Evolutionary conservation across 2,797 vertebrate species (phyloP).

Genomic region (Alexandromys oeconomus): DNA sequence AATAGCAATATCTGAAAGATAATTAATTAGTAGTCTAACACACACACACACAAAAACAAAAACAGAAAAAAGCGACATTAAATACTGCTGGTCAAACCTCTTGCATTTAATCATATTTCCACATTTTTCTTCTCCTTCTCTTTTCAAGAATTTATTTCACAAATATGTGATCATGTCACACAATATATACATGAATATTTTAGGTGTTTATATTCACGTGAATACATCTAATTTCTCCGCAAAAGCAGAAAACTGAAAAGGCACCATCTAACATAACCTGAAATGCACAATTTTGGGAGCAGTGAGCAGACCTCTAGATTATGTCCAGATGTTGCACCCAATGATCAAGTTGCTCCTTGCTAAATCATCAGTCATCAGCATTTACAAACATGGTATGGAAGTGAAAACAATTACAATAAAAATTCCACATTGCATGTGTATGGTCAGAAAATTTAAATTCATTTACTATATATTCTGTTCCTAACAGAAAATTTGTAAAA

Average conservation of each 20-base stretch:
- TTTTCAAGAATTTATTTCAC: not conserved
- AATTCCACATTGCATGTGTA: not conserved
- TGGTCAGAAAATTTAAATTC: not conserved
- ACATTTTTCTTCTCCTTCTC: not conserved
- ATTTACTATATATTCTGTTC: not conserved
- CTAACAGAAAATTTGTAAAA: not conserved
- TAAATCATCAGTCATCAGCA: not conserved
- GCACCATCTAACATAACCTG: not conserved
- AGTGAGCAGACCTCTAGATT: not conserved
- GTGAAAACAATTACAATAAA: not conserved
- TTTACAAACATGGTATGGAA: not conserved
- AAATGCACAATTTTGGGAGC: not conserved
- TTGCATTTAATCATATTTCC: not conserved
- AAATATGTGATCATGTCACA: not conserved
- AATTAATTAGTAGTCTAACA: not conserved
- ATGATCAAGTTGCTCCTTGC: not conserved
- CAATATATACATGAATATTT: not conserved
- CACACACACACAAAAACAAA: no score
- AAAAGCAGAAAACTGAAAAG: not conserved
- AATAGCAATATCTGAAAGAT: not conserved
- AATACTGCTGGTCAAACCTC: not conserved
- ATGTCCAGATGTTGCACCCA: not conserved
- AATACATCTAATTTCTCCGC: not conserved
- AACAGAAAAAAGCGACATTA: not conserved
- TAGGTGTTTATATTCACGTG: not conserved